A percentile compares a stretch with the other conserved stretches of the same genome.
Conservation (phyloP, 2,797 vertebrate genomes). For the Diplodus sargus region DNA sequence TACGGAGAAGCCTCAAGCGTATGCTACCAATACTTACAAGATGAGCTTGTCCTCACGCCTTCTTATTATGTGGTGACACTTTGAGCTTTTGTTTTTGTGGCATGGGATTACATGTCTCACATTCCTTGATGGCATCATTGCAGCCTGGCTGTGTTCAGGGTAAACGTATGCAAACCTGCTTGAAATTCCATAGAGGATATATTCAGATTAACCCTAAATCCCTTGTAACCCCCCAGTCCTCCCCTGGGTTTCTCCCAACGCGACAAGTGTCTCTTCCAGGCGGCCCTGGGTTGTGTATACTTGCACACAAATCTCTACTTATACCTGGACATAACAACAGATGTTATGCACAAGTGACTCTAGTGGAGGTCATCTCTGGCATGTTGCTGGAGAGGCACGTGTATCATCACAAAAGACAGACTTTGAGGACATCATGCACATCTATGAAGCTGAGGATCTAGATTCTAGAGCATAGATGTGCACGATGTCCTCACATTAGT, state of each 20-base stretch:
- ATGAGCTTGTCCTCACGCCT: neutral
- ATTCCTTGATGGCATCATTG: constrained; percentile 44
- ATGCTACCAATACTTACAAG: neutral
- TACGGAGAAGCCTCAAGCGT: neutral
- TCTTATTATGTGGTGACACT: constrained; percentile 3
- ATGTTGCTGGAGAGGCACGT: neutral
- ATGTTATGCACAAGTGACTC: neutral
- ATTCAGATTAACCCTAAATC: neutral
- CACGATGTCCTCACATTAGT: too few relatives aligned
- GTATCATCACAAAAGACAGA: neutral
- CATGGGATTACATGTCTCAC: constrained; percentile 46
- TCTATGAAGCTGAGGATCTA: neutral
- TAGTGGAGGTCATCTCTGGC: neutral
- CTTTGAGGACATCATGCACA: neutral
- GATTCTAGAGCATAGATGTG: too few relatives aligned
- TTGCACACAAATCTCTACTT: neutral
- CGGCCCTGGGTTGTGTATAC: neutral
- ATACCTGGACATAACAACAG: neutral
- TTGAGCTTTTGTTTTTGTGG: constrained; percentile 35
- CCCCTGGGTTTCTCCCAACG: neutral
- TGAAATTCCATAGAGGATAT: neutral
- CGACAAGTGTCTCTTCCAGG: neutral
- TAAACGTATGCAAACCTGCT: constrained; percentile 24
- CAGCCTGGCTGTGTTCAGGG: constrained; percentile 9
- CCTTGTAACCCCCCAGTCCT: neutral